Base-by-base conservation (phyloP, 2,797 vertebrate species). In the Sebastes glaucus region DNA sequence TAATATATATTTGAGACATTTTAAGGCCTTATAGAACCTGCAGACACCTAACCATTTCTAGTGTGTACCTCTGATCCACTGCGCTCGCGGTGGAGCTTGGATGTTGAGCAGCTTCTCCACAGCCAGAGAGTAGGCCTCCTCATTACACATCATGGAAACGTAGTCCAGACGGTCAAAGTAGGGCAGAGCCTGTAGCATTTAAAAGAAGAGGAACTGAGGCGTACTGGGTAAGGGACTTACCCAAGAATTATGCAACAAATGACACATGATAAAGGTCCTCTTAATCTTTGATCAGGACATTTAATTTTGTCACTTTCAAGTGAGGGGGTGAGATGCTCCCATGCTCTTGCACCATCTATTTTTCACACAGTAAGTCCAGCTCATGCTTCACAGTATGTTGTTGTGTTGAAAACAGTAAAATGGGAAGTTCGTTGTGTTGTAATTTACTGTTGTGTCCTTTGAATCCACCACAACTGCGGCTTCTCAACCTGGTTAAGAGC, bases 61-160 rank as follows among this genome's bases (percentile, higher is more conserved):
- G 11, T 23, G 3, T 4, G 32, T 87, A 99, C 98, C 98, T 96
- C 98, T 95, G 92, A 99, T 99, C 98, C 98, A 99, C 92, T 99
- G 96, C 0, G 98, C 98, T 0, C 98, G 95, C 2, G 33, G 80
- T 0, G 98, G 98, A 0, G 97, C 96, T 16, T 94, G 94, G 93
- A 99, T 98, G 89, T 99, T 99, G 18, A 99, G 96, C 74, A 99
- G 93, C 82, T 97, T 98, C 91, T 99, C 98, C 83, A 99, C 97
- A 0, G 98, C 98, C 85, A 99, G 90, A 2, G 98, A 95, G 67
- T 99, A 99, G 2, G 97, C 97, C 86, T 99, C 91, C 62, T 99
- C 98, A 0, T 99, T 99, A 71, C 98, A 99, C 98, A 99, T 99
- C 98, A 99, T 99, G 84, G 98, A 99, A 33, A 99, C 97, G 1